A percentile compares a stretch with the other conserved stretches of the same genome.
Conservation (phyloP, 2,888 invertebrate genomes). For the Sinohyriopsis cumingii region DNA sequence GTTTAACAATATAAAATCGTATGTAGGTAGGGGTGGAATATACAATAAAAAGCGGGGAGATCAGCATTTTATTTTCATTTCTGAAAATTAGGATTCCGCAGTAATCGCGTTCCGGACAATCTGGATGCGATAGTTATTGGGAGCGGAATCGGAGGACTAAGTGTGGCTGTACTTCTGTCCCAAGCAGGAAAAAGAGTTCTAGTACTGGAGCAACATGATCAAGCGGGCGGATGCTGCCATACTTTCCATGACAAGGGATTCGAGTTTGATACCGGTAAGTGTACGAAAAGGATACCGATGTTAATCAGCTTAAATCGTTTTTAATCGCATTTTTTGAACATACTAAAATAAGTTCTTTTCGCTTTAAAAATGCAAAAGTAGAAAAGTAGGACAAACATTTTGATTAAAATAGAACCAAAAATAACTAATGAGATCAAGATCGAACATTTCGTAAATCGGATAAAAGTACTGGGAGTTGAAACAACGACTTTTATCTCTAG, state of each 20-base stretch:
- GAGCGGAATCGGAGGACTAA: constrained; percentile 68
- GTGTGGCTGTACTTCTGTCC: constrained; percentile 62
- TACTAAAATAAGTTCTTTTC: too few species aligned
- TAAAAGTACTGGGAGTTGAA: too few species aligned
- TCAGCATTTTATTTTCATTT: neutral
- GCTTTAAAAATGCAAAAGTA: too few species aligned
- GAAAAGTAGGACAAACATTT: too few species aligned
- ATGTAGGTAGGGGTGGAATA: too few species aligned
- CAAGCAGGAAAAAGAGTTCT: constrained; percentile 67
- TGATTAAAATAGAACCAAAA: neutral
- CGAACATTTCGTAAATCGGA: too few species aligned
- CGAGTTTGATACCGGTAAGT: constrained; percentile 70
- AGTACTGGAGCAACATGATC: constrained; percentile 71
- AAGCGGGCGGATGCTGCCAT: constrained; percentile 70
- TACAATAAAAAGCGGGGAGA: too few species aligned
- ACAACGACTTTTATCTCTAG: too few species aligned
- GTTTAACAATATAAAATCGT: too few species aligned
- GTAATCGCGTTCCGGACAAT: constrained; percentile 47
- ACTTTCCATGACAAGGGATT: constrained; percentile 69
- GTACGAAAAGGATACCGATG: neutral
- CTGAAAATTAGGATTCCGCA: constrained; percentile 48
- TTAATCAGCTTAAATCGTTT: too few species aligned
- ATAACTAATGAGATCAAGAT: too few species aligned
- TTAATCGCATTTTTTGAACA: too few species aligned
- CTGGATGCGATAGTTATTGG: constrained; percentile 69